Evolutionary conservation across 2,113 vertebrate genomes (phyloP).

Genomic region (Odontesthes bonariensis): DNA sequence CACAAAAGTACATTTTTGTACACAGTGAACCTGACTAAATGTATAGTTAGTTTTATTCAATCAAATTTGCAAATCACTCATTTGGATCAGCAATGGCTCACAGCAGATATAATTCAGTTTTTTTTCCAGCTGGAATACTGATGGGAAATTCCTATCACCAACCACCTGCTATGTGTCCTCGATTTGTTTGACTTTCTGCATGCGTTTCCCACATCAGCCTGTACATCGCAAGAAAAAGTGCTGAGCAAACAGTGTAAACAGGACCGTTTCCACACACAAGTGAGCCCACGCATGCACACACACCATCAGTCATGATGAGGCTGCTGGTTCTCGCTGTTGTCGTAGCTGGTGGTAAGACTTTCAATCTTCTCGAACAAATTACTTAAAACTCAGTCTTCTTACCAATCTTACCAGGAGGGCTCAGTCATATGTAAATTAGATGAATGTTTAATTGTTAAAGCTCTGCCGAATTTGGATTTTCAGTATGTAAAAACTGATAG

Average conservation of each 20-base stretch:
- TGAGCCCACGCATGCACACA: neutral
- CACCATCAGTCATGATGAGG: constrained; percentile 65
- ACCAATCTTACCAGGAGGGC: neutral
- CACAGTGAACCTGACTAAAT: too few relatives aligned
- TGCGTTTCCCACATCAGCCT: constrained; percentile 28
- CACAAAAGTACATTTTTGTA: too few relatives aligned
- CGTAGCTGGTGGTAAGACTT: constrained; percentile 66
- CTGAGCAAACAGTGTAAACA: constrained; percentile 58
- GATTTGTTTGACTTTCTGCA: constrained; percentile 44
- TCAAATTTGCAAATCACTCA: neutral
- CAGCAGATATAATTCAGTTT: neutral
- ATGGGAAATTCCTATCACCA: constrained; percentile 59
- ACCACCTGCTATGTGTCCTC: constrained; percentile 39
- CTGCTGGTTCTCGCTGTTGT: constrained; percentile 72
- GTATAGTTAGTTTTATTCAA: constrained; percentile 14
- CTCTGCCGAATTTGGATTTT: neutral
- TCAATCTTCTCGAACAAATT: neutral
- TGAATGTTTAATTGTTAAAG: neutral
- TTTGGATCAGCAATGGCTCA: neutral
- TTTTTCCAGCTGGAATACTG: neutral
- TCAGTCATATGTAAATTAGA: neutral
- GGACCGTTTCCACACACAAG: neutral
- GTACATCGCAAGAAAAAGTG: neutral
- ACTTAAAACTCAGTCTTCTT: neutral
- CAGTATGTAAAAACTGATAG: too few relatives aligned